phyloP scores from a whole-genome alignment of 2,797 vertebrate genomes.

The Enteromius unitaeniatus region DNA sequence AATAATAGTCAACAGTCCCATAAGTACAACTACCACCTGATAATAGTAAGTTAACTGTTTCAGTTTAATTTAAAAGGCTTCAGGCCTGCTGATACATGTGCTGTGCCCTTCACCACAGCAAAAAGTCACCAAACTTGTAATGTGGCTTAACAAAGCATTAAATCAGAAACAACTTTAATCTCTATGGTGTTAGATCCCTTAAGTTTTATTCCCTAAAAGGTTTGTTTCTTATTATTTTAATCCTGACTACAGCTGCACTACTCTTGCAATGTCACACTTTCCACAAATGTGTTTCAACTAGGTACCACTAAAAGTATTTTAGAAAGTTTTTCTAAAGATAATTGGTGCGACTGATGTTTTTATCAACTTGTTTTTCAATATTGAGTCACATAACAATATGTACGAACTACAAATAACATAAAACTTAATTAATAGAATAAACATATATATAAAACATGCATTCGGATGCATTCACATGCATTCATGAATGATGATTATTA shows the following conservation, averaged over 20 bases:
- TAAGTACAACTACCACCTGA: background rate
- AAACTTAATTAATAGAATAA: background rate
- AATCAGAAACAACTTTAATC: background rate
- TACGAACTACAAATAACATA: background rate
- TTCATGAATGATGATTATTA: background rate
- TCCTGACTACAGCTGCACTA: background rate
- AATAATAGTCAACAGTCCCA: background rate
- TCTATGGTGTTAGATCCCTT: conserved; percentile 9
- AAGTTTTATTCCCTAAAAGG: background rate
- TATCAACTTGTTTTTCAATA: background rate
- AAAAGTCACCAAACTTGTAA: conserved; percentile 55
- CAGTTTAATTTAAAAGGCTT: background rate
- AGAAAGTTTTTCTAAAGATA: background rate
- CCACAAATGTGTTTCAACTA: background rate
- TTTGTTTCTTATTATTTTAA: background rate
- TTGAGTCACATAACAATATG: background rate
- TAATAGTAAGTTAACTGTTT: background rate
- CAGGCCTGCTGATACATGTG: conserved; percentile 54
- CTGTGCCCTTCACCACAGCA: conserved; percentile 45
- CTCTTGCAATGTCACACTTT: background rate
- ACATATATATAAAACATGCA: background rate
- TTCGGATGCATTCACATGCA: too few species aligned
- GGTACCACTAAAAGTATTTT: background rate
- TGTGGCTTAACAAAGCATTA: conserved; percentile 15
- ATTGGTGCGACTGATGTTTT: background rate